A percentile compares a stretch with the other conserved stretches of the same genome.
Conservation (phyloP, 1,140 invertebrate species). For the Ostrea edulis region DNA sequence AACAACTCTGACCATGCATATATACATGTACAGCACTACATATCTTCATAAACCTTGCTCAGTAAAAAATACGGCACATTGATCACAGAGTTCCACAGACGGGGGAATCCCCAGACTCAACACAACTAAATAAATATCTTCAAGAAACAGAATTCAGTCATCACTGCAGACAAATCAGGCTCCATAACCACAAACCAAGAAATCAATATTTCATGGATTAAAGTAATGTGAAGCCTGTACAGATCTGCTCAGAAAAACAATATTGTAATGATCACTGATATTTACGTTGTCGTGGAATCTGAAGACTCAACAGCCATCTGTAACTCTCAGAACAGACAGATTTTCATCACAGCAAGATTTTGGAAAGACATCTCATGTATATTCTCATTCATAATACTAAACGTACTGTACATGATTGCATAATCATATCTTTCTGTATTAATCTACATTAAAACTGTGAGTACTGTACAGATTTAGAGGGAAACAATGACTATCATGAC, state of each 20-base stretch:
- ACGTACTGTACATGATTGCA: too few species aligned
- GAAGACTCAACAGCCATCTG: conserved; percentile 1
- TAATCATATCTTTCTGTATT: too few species aligned
- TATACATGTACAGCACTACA: too few species aligned
- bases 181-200: too few species aligned
- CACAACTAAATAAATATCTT: neutral
- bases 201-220: too few species aligned
- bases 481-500: too few species aligned
- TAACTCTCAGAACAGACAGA: conserved; percentile 25
- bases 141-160: neutral
- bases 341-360: neutral
- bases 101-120: neutral
- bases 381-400: too few species aligned
- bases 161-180: neutral
- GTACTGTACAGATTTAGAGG: too few species aligned
- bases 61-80: neutral
- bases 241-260: conserved; percentile 8
- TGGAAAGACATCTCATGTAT: too few species aligned
- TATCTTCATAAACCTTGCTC: neutral
- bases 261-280: neutral
- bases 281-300: neutral
- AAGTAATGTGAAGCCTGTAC: neutral
- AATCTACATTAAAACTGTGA: too few species aligned
- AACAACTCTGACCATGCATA: too few species aligned
- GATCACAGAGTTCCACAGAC: neutral